Conservation (phyloP, 2,113 vertebrate species). For the Thomomys bottae region DNA sequence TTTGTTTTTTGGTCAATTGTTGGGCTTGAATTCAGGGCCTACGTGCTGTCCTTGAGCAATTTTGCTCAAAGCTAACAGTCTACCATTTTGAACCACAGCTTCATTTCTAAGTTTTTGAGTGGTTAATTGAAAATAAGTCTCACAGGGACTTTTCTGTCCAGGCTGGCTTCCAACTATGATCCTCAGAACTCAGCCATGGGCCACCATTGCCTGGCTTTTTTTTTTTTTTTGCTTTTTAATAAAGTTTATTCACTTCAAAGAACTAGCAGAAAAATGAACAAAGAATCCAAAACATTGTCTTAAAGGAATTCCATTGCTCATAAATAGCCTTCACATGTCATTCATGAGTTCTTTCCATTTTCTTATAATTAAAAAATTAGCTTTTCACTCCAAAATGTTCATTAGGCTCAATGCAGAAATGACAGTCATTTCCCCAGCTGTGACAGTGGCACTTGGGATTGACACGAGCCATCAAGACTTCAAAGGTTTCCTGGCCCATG, state of each 20-base stretch:
- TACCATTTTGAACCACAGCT: too few species aligned
- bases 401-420: conserved; percentile 43
- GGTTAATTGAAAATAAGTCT: too few species aligned
- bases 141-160: too few species aligned
- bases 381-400: conserved; percentile 36
- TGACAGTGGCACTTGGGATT: background rate
- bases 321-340: background rate
- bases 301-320: background rate
- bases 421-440: conserved; percentile 8
- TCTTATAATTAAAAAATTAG: conserved; percentile 20
- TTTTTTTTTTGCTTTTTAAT: conserved; percentile 38
- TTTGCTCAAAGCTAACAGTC: too few species aligned
- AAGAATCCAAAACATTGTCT: conserved; percentile 7
- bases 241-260: conserved; percentile 29
- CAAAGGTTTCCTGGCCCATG: background rate
- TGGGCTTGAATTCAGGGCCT: too few species aligned
- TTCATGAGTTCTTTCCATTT: background rate
- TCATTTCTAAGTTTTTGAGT: too few species aligned
- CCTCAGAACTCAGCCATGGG: too few species aligned
- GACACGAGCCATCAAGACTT: background rate
- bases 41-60: too few species aligned
- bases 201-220: too few species aligned
- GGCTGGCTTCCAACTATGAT: too few species aligned
- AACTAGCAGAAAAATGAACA: conserved; percentile 31
- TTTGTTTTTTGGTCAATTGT: too few species aligned